Percentiles rank a stretch among this genome's conserved stretches.
Conservation (phyloP, 2,797 vertebrate genomes). For the Pelodytes ibericus region DNA sequence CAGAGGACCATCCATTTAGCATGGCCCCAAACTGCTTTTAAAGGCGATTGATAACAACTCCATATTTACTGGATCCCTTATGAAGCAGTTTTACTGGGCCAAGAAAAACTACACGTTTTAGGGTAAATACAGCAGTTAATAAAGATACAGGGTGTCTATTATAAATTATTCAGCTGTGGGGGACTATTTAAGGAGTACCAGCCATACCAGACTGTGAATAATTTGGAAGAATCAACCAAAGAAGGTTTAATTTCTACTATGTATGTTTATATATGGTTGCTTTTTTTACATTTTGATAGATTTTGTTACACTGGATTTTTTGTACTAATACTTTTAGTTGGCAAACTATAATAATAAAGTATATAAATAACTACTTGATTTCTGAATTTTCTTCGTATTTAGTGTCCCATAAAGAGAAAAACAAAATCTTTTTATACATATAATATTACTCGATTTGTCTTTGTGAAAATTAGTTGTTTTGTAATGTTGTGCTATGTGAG, state of each 20-base stretch:
- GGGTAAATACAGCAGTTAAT: conserved; percentile 45
- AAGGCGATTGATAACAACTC: conserved; percentile 48
- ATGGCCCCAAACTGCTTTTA: conserved; percentile 51
- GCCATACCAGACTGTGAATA: conserved; percentile 24
- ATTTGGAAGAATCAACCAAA: conserved; percentile 11
- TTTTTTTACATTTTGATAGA: too few relatives aligned
- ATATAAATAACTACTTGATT: too few relatives aligned
- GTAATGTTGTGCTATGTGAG: too few relatives aligned
- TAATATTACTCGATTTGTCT: too few relatives aligned
- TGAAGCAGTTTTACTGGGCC: conserved; percentile 50
- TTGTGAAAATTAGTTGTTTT: too few relatives aligned
- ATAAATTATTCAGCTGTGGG: conserved; percentile 50
- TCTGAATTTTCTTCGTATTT: too few relatives aligned
- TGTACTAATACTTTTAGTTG: too few relatives aligned
- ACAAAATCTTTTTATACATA: too few relatives aligned
- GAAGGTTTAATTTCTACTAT: not conserved
- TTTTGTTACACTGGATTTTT: too few relatives aligned
- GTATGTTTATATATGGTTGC: not conserved
- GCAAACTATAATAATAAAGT: too few relatives aligned
- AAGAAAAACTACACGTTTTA: conserved; percentile 42
- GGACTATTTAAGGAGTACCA: conserved; percentile 28
- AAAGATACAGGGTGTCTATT: conserved; percentile 52
- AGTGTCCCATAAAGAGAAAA: too few relatives aligned
- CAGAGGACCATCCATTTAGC: conserved; percentile 35
- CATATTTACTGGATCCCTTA: conserved; percentile 47